Evolutionary conservation across 1,140 invertebrate genomes (phyloP).

Genomic region (Branchinecta lindahli): DNA sequence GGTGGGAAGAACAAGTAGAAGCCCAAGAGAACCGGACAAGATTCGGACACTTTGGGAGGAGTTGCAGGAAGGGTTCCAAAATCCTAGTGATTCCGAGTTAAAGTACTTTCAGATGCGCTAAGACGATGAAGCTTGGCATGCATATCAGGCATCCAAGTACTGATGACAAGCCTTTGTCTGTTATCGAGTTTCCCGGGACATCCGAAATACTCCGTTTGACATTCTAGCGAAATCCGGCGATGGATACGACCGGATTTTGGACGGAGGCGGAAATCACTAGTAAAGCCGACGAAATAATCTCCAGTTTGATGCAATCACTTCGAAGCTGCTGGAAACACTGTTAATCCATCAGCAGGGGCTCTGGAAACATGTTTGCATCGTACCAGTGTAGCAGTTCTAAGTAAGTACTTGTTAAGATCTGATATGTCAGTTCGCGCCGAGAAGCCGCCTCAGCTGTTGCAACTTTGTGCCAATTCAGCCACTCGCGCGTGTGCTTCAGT

Average conservation of each 20-base stretch:
- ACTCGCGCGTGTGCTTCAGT: slow-evolving; percentile 52
- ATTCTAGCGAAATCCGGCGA: not conserved
- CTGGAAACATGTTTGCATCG: slow-evolving; percentile 44
- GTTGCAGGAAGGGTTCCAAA: too few species aligned
- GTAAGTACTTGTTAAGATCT: slow-evolving; percentile 45
- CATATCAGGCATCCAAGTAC: too few species aligned
- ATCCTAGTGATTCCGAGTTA: too few species aligned
- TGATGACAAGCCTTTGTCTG: too few species aligned
- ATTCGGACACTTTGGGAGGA: too few species aligned
- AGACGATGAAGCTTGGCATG: too few species aligned
- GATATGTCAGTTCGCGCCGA: slow-evolving; percentile 28
- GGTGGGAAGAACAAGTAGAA: too few species aligned
- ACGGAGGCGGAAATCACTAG: not conserved
- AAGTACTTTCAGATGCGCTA: too few species aligned
- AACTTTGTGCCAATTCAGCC: slow-evolving; percentile 46
- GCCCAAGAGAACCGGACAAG: too few species aligned
- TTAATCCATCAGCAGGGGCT: slow-evolving; percentile 27
- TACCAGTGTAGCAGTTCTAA: slow-evolving; percentile 63
- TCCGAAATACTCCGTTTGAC: not conserved
- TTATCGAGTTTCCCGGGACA: not conserved
- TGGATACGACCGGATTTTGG: not conserved
- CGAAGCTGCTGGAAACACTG: not conserved
- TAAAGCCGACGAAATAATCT: not conserved
- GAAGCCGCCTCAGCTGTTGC: slow-evolving; percentile 30
- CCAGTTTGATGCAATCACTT: not conserved